A percentile compares a stretch with the other conserved stretches of the same genome.
phyloP scores from a whole-genome alignment of 2,888 invertebrate genomes.

The Vesta saturnalis region DNA sequence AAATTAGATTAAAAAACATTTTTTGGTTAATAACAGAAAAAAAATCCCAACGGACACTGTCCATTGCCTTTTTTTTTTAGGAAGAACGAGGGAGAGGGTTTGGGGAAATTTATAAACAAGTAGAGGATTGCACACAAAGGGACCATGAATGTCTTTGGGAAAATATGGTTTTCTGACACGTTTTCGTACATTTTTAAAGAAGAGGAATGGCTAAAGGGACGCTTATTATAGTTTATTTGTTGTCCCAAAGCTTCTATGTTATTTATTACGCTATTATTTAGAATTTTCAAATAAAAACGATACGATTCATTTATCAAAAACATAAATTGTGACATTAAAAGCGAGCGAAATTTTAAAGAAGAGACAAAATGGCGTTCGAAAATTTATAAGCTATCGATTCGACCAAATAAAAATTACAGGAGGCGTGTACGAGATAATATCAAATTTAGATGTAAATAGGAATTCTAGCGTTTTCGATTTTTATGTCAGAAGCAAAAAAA shows the following conservation, averaged over 20 bases:
- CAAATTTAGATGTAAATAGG: too few relatives aligned
- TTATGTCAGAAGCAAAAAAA: too few relatives aligned
- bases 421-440: too few relatives aligned
- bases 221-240: constrained; percentile 30
- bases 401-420: too few relatives aligned
- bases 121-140: constrained; percentile 36
- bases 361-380: too few relatives aligned
- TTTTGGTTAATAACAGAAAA: too few relatives aligned
- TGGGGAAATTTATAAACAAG: constrained; percentile 43
- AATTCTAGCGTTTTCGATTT: too few relatives aligned
- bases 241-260: constrained; percentile 15
- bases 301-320: background rate
- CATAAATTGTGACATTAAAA: too few relatives aligned
- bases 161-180: constrained; percentile 39
- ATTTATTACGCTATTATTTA: constrained; percentile 23
- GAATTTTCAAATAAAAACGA: constrained; percentile 3
- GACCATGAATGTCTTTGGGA: constrained; percentile 35
- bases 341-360: too few relatives aligned
- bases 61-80: constrained; percentile 41
- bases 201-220: constrained; percentile 23
- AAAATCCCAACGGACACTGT: constrained; percentile 34
- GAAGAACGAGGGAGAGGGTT: constrained; percentile 18
- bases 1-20: too few relatives aligned
- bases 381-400: too few relatives aligned
- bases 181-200: constrained; percentile 37